These are phyloP conservation scores for Steinernema hermaphroditum DNA, from an alignment of 2,888 invertebrate species.

Conservation along the genomic window DNA sequence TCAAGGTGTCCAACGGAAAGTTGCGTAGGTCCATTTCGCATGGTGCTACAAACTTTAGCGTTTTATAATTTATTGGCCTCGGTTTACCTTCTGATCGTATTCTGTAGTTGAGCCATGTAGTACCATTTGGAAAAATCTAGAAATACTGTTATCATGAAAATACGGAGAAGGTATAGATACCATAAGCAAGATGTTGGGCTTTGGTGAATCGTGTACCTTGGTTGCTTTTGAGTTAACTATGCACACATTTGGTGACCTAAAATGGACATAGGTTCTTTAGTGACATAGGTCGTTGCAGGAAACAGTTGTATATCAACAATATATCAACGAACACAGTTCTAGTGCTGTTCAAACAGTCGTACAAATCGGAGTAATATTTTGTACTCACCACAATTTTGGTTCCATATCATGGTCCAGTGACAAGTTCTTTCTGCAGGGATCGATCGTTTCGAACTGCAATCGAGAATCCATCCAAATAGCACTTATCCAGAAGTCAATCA, in stretches of 20 bases:
- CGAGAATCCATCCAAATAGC: slow-evolving; percentile 63
- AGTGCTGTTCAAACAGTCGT: no score
- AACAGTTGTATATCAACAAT: no score
- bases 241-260: slow-evolving; percentile 62
- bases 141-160: background rate
- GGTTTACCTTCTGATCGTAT: slow-evolving; percentile 56
- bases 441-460: slow-evolving; percentile 56
- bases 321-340: no score
- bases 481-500: slow-evolving; percentile 63
- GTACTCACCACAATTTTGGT: slow-evolving; percentile 55
- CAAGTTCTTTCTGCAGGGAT: slow-evolving; percentile 61
- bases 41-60: slow-evolving; percentile 53
- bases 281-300: no score
- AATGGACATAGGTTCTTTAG: no score
- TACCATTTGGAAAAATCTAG: slow-evolving; percentile 64
- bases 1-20: slow-evolving; percentile 61
- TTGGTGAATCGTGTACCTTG: slow-evolving; percentile 64
- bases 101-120: slow-evolving; percentile 65
- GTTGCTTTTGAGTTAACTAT: slow-evolving; percentile 64
- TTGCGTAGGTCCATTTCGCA: slow-evolving; percentile 58
- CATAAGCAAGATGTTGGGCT: slow-evolving; percentile 65
- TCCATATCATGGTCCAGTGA: slow-evolving; percentile 66
- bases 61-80: no score
- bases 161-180: no score
- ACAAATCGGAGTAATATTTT: background rate